These are phyloP conservation scores for Bombus cullumanus DNA, from an alignment of 1,140 invertebrate species.

Conservation along the genomic window DNA sequence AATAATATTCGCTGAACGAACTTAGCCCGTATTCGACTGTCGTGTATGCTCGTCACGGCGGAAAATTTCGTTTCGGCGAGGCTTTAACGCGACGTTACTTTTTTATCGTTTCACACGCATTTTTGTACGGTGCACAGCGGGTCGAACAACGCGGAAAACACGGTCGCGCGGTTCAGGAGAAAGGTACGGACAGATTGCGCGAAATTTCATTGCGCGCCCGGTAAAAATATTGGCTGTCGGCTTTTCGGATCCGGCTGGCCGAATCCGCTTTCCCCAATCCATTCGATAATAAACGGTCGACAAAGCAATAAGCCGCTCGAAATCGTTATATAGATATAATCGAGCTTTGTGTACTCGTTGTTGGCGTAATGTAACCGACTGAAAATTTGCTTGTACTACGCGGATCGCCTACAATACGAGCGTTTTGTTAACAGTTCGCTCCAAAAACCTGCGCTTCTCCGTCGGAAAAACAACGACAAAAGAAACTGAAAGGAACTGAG, in stretches of 20 bases:
- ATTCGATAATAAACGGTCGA: background rate
- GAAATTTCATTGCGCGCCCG: background rate
- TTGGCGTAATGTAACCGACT: background rate
- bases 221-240: constrained; percentile 17
- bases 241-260: background rate
- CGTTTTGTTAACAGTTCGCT: background rate
- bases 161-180: background rate
- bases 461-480: background rate
- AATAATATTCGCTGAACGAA: background rate
- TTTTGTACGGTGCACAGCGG: background rate
- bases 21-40: too few species aligned
- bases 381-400: background rate
- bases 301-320: constrained; percentile 12
- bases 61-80: too few species aligned
- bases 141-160: background rate
- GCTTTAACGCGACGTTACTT: too few species aligned
- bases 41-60: too few species aligned
- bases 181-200: background rate
- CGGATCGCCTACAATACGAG: background rate
- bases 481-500: background rate
- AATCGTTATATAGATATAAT: constrained; percentile 33
- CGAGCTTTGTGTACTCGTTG: constrained; percentile 1
- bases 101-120: background rate
- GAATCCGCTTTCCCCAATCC: constrained; percentile 14
- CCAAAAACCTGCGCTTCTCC: background rate